Conservation (phyloP, 2,888 invertebrate genomes). For the Smittia aterrima region DNA sequence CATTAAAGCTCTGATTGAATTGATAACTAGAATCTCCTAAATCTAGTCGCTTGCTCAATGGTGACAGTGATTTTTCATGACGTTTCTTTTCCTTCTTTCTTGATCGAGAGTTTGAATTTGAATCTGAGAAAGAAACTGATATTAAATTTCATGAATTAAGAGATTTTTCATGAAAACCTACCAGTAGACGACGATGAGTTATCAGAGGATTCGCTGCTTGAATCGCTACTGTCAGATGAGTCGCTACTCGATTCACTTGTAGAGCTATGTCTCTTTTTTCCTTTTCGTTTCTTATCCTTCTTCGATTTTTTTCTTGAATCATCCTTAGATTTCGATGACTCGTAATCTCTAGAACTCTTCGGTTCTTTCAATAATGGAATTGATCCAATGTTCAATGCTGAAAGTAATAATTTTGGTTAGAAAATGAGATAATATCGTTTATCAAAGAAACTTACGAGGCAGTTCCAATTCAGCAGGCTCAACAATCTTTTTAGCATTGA, state of each 20-base stretch:
- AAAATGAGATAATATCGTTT: conserved; percentile 42
- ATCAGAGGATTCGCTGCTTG: conserved; percentile 63
- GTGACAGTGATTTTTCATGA: conserved; percentile 72
- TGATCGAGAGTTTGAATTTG: conserved; percentile 57
- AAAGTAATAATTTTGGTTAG: conserved; percentile 44
- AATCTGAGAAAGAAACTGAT: conserved; percentile 43
- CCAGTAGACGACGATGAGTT: conserved; percentile 63
- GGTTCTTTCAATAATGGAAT: conserved; percentile 41
- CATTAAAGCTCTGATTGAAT: conserved; percentile 66
- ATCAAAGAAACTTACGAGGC: conserved; percentile 55
- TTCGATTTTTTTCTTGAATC: conserved; percentile 61
- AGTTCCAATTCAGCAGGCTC: conserved; percentile 63
- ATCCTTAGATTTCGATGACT: conserved; percentile 47
- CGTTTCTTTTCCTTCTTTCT: conserved; percentile 60
- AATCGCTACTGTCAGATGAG: conserved; percentile 58
- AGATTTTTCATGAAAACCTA: background rate
- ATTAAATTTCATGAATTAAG: background rate
- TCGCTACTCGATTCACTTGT: conserved; percentile 53
- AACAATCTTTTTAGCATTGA: conserved; percentile 60
- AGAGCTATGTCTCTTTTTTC: conserved; percentile 64
- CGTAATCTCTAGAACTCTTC: conserved; percentile 45
- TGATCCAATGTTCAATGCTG: conserved; percentile 44
- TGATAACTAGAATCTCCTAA: conserved; percentile 66
- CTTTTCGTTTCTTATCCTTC: conserved; percentile 63
- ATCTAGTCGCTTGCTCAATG: conserved; percentile 80